Evolutionary conservation across 2,113 vertebrate genomes (phyloP), one percentile per base, ranked within the genome.

Genomic region (Lathamus discolor): DNA sequence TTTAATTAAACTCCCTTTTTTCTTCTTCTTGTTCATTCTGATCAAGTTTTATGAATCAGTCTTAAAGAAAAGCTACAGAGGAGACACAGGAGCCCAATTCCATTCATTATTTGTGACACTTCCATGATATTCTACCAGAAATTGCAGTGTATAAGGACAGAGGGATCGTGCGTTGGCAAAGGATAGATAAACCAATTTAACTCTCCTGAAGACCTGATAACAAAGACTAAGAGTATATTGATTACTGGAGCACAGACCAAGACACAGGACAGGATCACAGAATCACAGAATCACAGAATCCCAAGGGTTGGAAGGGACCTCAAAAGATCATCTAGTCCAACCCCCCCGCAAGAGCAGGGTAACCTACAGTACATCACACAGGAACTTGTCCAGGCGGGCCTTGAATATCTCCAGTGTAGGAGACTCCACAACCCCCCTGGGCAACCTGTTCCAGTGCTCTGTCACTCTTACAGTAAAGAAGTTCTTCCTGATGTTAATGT

Each of bases 1-100:
- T 88, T 94, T 95, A 88, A 93, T 96, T 95, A 94, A 92, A 72
- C 52, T 81, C 70, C 19, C 23, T 75, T 93, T 77, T 28, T 77
- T 5, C 4, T 74, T 15, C 17, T 70, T 86, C 44, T 51, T 72
- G 35, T 82, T 92, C 92, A 82, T 86, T 79, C 74, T 62, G 69
- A 93, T 41, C 86, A 79, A 90, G 48, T 86, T 93, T 92, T 93
- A 76, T 89, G 74, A 90, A 82, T 94, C 55, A 49, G 18, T 69
- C 83, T 57, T 44, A 37, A 67, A 59, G 43, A 68, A 94, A 90
- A 74, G 15, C 63, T 88, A 25, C 72, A 86, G 43, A 86, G n/a
- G 23, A 88, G 68, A 84, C 24, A 28, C 51, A 39, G 41, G 73
- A 33, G 25, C 75, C 19, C 9, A 78, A 10, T 55, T 48, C 52